phyloP scores from a whole-genome alignment of 2,888 invertebrate species.

The Drosophila austrosaltans region DNA sequence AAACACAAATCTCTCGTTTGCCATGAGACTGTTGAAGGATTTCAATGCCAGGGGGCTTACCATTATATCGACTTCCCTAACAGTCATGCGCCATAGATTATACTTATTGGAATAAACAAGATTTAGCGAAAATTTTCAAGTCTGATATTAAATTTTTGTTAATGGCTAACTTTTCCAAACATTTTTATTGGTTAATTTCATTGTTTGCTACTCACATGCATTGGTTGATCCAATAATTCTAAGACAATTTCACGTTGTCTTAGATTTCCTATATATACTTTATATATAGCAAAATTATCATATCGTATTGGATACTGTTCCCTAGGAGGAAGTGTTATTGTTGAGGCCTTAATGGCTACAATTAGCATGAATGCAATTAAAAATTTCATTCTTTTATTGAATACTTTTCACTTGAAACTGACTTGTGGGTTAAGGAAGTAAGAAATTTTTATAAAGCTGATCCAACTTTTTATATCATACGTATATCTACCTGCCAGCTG shows the following conservation, averaged over 20 bases:
- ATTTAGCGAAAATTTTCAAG: not conserved
- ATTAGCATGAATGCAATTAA: slow-evolving; percentile 2
- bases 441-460: slow-evolving; percentile 6
- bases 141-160: too few species aligned
- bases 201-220: slow-evolving; percentile 12
- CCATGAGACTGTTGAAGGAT: slow-evolving; percentile 21
- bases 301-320: slow-evolving; percentile 18
- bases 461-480: not conserved
- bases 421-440: not conserved
- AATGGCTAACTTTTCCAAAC: too few species aligned
- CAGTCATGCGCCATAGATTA: slow-evolving; percentile 38
- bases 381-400: not conserved
- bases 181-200: too few species aligned
- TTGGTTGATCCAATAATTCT: slow-evolving; percentile 27
- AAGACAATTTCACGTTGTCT: slow-evolving; percentile 30
- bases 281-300: slow-evolving; percentile 42
- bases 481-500: not conserved
- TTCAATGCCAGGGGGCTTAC: slow-evolving; percentile 26
- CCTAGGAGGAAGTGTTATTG: not conserved
- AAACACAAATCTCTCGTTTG: slow-evolving; percentile 15
- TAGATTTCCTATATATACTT: slow-evolving; percentile 15
- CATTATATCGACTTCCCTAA: slow-evolving; percentile 40
- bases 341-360: not conserved
- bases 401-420: not conserved
- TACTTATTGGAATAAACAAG: slow-evolving; percentile 29